Conservation (phyloP, 2,113 vertebrate species). For the Platycercus adscitus region DNA sequence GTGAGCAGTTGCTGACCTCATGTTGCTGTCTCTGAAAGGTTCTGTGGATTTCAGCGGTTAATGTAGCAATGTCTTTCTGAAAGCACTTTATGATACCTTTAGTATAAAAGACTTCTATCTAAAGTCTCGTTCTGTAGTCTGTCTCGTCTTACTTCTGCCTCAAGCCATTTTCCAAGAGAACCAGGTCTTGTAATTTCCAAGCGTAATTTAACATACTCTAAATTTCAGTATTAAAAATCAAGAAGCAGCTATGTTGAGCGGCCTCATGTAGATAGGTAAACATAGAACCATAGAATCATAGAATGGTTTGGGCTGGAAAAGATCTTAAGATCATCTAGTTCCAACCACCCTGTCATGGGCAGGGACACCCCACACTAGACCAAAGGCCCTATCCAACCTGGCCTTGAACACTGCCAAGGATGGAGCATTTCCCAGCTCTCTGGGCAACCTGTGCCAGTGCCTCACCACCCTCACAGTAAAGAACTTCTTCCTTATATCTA, state of each 20-base stretch:
- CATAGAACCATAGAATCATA: background rate
- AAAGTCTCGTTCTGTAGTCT: background rate
- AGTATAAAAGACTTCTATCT: background rate
- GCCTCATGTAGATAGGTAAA: background rate
- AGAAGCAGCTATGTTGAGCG: background rate
- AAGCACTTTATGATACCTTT: background rate
- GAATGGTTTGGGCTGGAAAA: background rate
- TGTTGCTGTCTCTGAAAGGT: background rate
- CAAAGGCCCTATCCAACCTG: background rate
- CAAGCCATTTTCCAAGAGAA: background rate
- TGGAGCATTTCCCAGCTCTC: background rate
- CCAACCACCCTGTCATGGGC: background rate
- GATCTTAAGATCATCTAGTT: background rate
- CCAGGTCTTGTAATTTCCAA: background rate
- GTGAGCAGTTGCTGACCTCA: background rate
- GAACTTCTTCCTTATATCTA: background rate
- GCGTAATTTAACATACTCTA: background rate
- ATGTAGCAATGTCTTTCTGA: background rate
- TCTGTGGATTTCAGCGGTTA: background rate
- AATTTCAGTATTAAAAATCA: background rate
- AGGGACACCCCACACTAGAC: background rate
- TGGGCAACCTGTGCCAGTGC: background rate
- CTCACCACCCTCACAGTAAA: background rate
- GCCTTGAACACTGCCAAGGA: background rate
- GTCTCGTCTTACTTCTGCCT: background rate